Evolutionary conservation across 2,888 invertebrate species (phyloP).

Genomic region (Pachliopta kotzebuea): DNA sequence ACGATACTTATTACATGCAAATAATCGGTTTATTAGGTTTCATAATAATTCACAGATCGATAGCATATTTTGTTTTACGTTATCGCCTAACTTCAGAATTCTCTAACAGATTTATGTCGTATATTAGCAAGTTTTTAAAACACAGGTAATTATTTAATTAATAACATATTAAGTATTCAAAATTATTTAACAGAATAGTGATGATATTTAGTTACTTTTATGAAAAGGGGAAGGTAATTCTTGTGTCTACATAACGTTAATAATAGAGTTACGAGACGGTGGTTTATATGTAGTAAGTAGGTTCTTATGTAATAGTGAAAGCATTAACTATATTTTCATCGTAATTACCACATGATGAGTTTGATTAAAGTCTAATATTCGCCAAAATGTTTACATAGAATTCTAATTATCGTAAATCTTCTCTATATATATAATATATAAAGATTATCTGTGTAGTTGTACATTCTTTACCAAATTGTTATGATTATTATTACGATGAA

Average conservation of each 20-base stretch:
- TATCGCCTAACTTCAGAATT: constrained; percentile 79
- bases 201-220: neutral
- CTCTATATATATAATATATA: too few species aligned
- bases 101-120: constrained; percentile 76
- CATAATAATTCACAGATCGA: constrained; percentile 74
- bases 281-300: neutral
- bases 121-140: constrained; percentile 76
- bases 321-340: neutral
- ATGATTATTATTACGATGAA: too few species aligned
- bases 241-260: neutral
- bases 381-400: neutral
- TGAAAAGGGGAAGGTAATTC: neutral
- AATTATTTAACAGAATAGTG: neutral
- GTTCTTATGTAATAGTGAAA: neutral
- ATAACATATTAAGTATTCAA: neutral
- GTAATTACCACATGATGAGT: neutral
- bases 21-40: constrained; percentile 79
- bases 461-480: too few species aligned
- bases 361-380: neutral
- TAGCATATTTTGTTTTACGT: constrained; percentile 80
- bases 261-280: too few species aligned
- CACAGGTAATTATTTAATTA: constrained; percentile 55
- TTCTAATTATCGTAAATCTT: too few species aligned
- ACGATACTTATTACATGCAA: constrained; percentile 75
- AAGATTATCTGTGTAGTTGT: too few species aligned